Percentiles rank a stretch among this genome's conserved stretches.
phyloP scores from a whole-genome alignment of 2,797 vertebrate genomes.

The Smutsia gigantea region DNA sequence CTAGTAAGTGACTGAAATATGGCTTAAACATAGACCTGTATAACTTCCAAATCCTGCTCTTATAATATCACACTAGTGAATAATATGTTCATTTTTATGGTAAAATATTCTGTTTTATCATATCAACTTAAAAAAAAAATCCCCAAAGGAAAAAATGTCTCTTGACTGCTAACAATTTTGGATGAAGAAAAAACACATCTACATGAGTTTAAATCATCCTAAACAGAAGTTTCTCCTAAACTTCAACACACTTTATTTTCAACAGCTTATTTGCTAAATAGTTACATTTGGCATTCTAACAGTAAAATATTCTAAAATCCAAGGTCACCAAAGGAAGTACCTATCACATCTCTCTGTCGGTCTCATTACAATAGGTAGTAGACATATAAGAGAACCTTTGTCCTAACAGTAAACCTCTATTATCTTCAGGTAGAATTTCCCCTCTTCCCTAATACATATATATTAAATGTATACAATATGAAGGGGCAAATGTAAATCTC shows the following conservation, averaged over 20 bases:
- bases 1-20: neutral
- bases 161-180: neutral
- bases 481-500: neutral
- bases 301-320: slow-evolving; percentile 45
- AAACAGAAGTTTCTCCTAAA: neutral
- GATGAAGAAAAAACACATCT: slow-evolving; percentile 23
- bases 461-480: neutral
- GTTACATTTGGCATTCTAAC: neutral
- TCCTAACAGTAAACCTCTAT: neutral
- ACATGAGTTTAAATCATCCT: neutral
- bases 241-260: neutral
- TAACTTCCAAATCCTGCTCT: neutral
- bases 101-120: slow-evolving; percentile 32
- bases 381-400: neutral
- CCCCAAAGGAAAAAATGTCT: neutral
- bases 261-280: neutral
- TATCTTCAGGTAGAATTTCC: neutral
- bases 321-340: neutral
- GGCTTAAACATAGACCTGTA: neutral
- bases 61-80: neutral
- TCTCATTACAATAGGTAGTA: neutral
- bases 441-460: neutral
- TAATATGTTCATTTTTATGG: neutral
- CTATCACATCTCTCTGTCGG: neutral
- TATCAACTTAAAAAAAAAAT: neutral